Evolutionary conservation across 2,888 invertebrate genomes (phyloP), one percentile per base, ranked within the genome.

Genomic region (Stomorhina lunata): DNA sequence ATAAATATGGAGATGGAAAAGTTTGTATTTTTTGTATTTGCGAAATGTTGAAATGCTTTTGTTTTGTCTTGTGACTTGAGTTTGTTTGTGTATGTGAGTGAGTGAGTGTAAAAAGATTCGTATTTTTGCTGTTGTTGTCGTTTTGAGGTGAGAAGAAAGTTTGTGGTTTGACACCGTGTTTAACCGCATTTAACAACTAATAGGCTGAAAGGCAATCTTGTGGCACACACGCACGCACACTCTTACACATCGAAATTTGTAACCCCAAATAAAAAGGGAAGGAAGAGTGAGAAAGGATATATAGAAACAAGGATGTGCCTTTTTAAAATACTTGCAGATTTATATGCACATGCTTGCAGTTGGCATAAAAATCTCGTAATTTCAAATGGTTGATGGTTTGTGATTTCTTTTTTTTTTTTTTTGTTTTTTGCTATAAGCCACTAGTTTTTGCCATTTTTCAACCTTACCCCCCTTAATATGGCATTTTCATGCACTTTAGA

Each of bases 161-260:
- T 69, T 79, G 78, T 55, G 81, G 81, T 57, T 81, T 84, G 71
- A 81, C 80, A 76, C 63, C 27, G 61, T 66, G 71, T 50, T 75
- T 72, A 78, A 79, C 83, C 69, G 66, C 66, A 80, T 76, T 72
- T 80, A 77, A 83, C 50, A 66, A 59, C 75, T 75, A 75, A 66
- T 75, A 79, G 59, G 71, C 66, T 59, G 53, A 43, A 59, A 65
- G n/a, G 43, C 59, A 73, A 66, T 72, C 32, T 43, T 65, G 22
- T 43, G 20, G 4, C 77, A 72, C 37, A 48, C 37, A 40, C 25
- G 48, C 48, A 65, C 45, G 22, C 15, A 15, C 17, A 43, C 17
- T 1, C 17, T 6, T 6, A 43, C 12, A 50, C 32, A 17, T 48
- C 2, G 27, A 45, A 63, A 15, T 59, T 22, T 43, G 20, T 40